Evolutionary conservation across 2,888 invertebrate species (phyloP).

Genomic region (Hypsopygia costalis): DNA sequence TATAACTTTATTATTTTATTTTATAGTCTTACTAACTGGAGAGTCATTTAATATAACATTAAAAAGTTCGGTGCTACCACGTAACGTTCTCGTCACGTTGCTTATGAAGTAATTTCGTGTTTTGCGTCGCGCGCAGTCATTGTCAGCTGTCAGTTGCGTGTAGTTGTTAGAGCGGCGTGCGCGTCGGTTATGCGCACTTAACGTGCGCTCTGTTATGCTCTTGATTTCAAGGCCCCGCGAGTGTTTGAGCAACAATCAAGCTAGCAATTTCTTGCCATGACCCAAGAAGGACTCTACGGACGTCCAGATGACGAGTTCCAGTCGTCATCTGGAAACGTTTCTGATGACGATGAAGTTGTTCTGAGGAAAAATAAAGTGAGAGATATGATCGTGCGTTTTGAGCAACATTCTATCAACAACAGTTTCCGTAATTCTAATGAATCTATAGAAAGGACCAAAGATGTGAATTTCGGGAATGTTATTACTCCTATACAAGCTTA

Average conservation of each 20-base stretch:
- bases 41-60: too few relatives aligned
- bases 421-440: constrained; percentile 54
- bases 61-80: too few relatives aligned
- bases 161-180: constrained; percentile 47
- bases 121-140: constrained; percentile 46
- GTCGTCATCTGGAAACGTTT: constrained; percentile 47
- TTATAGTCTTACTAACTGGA: too few relatives aligned
- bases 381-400: constrained; percentile 70
- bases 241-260: constrained; percentile 50
- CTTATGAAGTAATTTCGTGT: constrained; percentile 26
- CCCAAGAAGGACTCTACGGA: constrained; percentile 58
- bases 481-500: constrained; percentile 62
- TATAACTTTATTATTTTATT: too few relatives aligned
- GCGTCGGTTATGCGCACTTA: constrained; percentile 49
- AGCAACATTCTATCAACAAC: constrained; percentile 48
- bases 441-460: constrained; percentile 56
- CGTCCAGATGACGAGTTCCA: constrained; percentile 53
- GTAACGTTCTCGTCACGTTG: constrained; percentile 12
- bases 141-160: constrained; percentile 46
- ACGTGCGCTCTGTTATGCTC: constrained; percentile 60
- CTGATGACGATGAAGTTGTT: constrained; percentile 60
- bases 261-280: constrained; percentile 51
- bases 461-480: constrained; percentile 58
- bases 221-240: constrained; percentile 44
- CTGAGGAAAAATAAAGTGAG: constrained; percentile 61